Evolutionary conservation across 2,113 vertebrate genomes (phyloP), one percentile per base, ranked within the genome.

Genomic region (Monopterus albus): DNA sequence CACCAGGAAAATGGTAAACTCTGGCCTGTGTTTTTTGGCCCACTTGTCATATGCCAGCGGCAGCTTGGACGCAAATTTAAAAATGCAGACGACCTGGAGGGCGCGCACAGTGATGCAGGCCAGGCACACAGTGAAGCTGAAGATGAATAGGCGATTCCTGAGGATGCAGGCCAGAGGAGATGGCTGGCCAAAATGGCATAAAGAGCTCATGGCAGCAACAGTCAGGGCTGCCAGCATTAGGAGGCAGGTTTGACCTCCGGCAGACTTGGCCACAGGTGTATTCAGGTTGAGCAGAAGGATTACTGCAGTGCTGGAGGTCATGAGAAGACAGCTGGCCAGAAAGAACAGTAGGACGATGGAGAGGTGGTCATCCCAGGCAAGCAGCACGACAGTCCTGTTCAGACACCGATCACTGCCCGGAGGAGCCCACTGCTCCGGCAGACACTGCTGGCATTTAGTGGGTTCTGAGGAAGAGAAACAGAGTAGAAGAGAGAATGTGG

Each of bases 11-110:
- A 95, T 90, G 0, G 92, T 94, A 9, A 89, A 21, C 26, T 91
- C 93, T 12, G 93, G 90, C 6, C 95, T 95, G 0, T 75, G 75
- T 15, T 90, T 93, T 81, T 90, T 92, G 26, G 88, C 74, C 95
- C 95, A 96, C 71, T 73, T 91, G 78, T 92, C 43, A 0, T 94
- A 96, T 59, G 82, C 90, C 0, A 78, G 79, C 0, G 95, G 95
- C 57, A 96, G 82, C 59, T 84, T 91, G 65, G 92, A 82, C 18
- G 94, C 86, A 88, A 96, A 87, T 69, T 93, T 96, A 71, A 97
- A 96, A 85, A 94, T 86, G 53, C 92, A 95, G 55, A 95, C 83
- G 2, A 95, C 92, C 90, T 97, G 95, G 72, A 96, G 90, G 15
- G 95, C 91, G 6, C 93, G 87, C 45, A 95, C 87, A 0, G 93